Percentiles rank a stretch among this genome's conserved stretches.
These are phyloP conservation scores for Balaenoptera acutorostrata DNA, from an alignment of 2,113 vertebrate species.

Conservation along the genomic window DNA sequence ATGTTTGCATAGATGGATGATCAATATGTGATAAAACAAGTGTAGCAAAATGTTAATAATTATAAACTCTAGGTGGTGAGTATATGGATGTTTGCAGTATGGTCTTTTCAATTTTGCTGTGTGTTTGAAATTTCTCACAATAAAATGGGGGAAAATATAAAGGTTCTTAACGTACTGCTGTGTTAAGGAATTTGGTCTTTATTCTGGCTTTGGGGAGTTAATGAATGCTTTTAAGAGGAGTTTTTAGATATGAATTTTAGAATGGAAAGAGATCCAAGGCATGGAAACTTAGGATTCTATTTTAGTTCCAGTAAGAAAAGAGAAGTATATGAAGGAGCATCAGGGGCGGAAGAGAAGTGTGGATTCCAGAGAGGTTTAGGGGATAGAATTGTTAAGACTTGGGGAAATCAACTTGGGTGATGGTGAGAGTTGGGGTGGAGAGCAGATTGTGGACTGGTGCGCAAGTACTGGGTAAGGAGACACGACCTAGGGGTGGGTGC, in stretches of 20 bases:
- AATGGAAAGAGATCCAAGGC: not conserved
- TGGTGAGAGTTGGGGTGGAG: not conserved
- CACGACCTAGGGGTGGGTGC: not conserved
- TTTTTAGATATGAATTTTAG: not conserved
- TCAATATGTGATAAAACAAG: not conserved
- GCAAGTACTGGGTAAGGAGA: not conserved
- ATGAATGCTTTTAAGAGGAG: conserved; percentile 17
- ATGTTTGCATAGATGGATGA: not conserved
- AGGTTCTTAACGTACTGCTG: not conserved
- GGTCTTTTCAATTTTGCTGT: not conserved
- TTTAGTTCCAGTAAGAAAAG: not conserved
- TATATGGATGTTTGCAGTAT: not conserved
- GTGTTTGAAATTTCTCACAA: conserved; percentile 28
- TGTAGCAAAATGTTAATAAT: not conserved
- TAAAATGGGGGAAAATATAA: not conserved
- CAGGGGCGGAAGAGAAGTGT: not conserved
- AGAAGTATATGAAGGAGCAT: not conserved
- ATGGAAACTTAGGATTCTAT: not conserved
- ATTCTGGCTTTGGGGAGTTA: not conserved
- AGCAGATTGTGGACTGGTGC: not conserved
- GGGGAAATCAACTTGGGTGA: not conserved
- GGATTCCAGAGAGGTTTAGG: not conserved
- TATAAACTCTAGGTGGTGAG: not conserved
- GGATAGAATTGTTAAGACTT: not conserved
- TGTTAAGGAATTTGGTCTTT: conserved; percentile 29